Evolutionary conservation across 2,888 invertebrate genomes (phyloP).

Genomic region (Ptychoptera albimana): DNA sequence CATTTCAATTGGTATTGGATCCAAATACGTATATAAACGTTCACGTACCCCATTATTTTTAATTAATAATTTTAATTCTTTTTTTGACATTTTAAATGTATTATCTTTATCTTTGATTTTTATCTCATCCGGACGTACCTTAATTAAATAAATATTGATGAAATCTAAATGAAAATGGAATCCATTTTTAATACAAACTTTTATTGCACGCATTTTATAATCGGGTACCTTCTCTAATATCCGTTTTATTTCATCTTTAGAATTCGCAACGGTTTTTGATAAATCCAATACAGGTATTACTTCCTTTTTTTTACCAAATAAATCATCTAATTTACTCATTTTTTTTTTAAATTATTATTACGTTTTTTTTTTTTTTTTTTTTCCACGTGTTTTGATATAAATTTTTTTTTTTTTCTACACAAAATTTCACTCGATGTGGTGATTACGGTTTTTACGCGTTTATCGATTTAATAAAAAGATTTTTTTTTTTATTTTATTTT

Average conservation of each 20-base stretch:
- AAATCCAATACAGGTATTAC: conserved; percentile 70
- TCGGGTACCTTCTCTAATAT: conserved; percentile 78
- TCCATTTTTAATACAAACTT: conserved; percentile 36
- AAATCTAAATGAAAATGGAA: not conserved
- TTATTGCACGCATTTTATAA: conserved; percentile 76
- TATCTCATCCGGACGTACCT: conserved; percentile 59
- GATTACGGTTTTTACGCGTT: no score
- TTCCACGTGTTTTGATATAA: no score
- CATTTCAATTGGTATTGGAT: conserved; percentile 77
- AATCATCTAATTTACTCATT: conserved; percentile 60
- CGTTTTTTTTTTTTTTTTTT: no score
- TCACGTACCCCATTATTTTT: conserved; percentile 26
- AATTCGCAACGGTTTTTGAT: conserved; percentile 59
- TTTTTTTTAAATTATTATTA: conserved; percentile 6
- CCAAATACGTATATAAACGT: conserved; percentile 33
- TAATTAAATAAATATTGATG: not conserved
- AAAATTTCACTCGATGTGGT: no score
- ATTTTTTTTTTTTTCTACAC: no score
- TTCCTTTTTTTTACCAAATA: conserved; percentile 73
- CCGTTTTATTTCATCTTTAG: conserved; percentile 67
- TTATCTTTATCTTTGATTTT: conserved; percentile 60
- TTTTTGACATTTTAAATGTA: conserved; percentile 56
- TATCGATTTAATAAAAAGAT: no score
- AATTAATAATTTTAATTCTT: conserved; percentile 41
- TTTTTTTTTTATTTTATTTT: no score